A percentile compares a stretch with the other conserved stretches of the same genome.
Evolutionary conservation across 1,140 invertebrate genomes (phyloP).

Genomic region (Agraylea sexmaculata): DNA sequence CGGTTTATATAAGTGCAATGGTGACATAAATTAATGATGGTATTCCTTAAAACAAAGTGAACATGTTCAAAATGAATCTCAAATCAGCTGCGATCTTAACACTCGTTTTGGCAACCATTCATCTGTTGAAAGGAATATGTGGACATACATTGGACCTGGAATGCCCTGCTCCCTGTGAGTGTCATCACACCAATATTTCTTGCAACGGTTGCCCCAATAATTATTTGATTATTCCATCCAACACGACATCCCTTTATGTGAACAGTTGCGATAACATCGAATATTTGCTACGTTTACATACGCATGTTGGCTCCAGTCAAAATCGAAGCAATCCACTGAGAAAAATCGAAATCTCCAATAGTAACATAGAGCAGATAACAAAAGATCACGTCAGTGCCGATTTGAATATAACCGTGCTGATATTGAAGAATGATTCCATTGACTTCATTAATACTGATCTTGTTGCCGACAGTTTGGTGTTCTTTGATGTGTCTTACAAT

Average conservation of each 20-base stretch:
- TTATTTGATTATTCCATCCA: constrained; percentile 12
- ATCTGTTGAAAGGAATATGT: no score
- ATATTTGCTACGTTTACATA: constrained; percentile 25
- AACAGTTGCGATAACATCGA: constrained; percentile 23
- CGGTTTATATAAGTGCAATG: no score
- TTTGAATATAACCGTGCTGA: constrained; percentile 29
- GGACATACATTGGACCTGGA: no score
- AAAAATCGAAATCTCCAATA: constrained; percentile 15
- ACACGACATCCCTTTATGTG: constrained; percentile 13
- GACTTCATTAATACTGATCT: constrained; percentile 26
- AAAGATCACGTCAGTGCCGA: constrained; percentile 23
- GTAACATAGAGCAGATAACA: constrained; percentile 13
- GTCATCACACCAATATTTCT: constrained; percentile 6
- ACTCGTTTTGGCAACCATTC: no score
- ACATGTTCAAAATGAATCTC: no score
- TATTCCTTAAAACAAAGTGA: no score
- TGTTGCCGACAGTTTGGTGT: constrained; percentile 26
- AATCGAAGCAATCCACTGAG: constrained; percentile 1
- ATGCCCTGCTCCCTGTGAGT: constrained; percentile 16
- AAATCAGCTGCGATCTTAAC: no score
- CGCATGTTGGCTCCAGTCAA: background rate
- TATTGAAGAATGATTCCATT: constrained; percentile 32
- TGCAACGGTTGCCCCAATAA: constrained; percentile 18
- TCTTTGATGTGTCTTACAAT: constrained; percentile 37
- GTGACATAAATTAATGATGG: no score